phyloP scores from a whole-genome alignment of 2,113 vertebrate genomes.

The Takifugu flavidus region DNA sequence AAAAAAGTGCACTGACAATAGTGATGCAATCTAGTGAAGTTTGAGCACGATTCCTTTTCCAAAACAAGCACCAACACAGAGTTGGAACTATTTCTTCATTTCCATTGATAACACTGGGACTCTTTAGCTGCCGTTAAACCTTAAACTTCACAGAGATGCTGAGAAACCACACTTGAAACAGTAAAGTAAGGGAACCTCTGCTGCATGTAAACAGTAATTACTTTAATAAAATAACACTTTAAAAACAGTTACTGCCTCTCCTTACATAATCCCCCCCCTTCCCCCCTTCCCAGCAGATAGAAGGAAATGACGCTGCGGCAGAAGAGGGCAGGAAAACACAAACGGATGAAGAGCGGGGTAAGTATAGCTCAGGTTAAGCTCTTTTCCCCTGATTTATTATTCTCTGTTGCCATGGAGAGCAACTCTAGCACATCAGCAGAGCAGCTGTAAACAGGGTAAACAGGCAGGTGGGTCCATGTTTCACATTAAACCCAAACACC shows the following conservation, averaged over 20 bases:
- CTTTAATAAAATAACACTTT: too few relatives aligned
- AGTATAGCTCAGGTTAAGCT: slow-evolving; percentile 45
- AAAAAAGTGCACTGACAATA: background rate
- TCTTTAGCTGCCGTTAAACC: too few relatives aligned
- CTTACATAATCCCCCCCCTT: too few relatives aligned
- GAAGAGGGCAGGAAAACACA: slow-evolving; percentile 21
- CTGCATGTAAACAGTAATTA: too few relatives aligned
- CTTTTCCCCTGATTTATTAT: slow-evolving; percentile 53
- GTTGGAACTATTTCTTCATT: background rate
- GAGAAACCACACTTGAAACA: too few relatives aligned
- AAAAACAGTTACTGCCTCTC: too few relatives aligned
- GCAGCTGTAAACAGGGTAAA: slow-evolving; percentile 32
- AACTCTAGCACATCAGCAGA: slow-evolving; percentile 27
- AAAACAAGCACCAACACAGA: too few relatives aligned
- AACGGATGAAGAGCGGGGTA: slow-evolving; percentile 26
- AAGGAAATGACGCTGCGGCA: background rate
- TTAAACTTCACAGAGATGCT: too few relatives aligned
- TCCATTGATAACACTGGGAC: too few relatives aligned
- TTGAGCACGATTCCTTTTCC: background rate
- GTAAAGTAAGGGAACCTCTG: too few relatives aligned
- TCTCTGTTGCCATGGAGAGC: slow-evolving; percentile 53
- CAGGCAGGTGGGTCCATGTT: background rate
- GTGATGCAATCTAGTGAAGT: background rate
- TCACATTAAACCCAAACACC: too few relatives aligned
- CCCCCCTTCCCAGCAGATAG: too few relatives aligned